Conservation (phyloP, 2,888 invertebrate species). For the Trissoscelio sp. region DNA sequence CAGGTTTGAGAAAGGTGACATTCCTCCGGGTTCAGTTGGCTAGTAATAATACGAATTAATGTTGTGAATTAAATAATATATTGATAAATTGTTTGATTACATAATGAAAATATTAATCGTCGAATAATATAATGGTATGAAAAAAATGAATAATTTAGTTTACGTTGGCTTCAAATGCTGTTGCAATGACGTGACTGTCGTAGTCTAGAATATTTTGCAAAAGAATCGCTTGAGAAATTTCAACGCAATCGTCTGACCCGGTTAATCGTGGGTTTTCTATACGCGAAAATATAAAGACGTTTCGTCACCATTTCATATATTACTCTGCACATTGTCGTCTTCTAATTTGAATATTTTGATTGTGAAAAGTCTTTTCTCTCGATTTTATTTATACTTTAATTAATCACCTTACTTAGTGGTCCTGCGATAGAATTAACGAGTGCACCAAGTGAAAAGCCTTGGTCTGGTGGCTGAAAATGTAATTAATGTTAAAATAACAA, state of each 20-base stretch:
- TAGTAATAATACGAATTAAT: slow-evolving; percentile 54
- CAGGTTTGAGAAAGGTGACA: slow-evolving; percentile 76
- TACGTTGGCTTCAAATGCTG: slow-evolving; percentile 28
- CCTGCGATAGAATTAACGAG: slow-evolving; percentile 72
- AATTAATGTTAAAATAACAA: not conserved
- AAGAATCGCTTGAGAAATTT: slow-evolving; percentile 54
- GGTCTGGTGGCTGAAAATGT: slow-evolving; percentile 72
- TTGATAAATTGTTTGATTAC: too few species aligned
- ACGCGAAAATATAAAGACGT: slow-evolving; percentile 39
- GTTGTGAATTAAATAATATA: not conserved
- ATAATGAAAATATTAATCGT: too few species aligned
- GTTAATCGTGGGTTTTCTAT: slow-evolving; percentile 49
- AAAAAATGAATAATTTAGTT: slow-evolving; percentile 23
- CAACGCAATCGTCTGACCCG: slow-evolving; percentile 60
- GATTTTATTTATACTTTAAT: too few species aligned
- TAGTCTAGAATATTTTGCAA: slow-evolving; percentile 59
- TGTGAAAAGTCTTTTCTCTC: too few species aligned
- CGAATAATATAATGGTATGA: too few species aligned
- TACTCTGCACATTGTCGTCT: slow-evolving; percentile 6
- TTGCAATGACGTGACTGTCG: slow-evolving; percentile 42
- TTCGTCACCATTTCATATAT: slow-evolving; percentile 28
- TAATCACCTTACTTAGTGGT: slow-evolving; percentile 77
- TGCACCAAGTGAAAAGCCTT: slow-evolving; percentile 75
- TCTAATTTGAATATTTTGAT: not conserved
- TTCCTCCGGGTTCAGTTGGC: slow-evolving; percentile 77